phyloP scores from a whole-genome alignment of 2,888 invertebrate genomes.

The Nymphalis urticae region DNA sequence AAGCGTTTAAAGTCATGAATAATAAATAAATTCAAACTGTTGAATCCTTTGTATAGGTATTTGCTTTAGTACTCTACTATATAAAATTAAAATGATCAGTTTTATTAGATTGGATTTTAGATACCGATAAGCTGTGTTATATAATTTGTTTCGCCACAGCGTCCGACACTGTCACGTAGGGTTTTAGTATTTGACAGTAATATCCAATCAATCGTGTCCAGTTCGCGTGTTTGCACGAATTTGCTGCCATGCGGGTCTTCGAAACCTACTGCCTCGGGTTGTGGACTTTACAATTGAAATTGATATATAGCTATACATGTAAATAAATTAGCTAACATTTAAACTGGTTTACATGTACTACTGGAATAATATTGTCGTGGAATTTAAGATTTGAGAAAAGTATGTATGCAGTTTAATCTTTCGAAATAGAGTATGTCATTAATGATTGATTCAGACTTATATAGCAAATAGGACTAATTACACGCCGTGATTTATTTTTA shows the following conservation, averaged over 20 bases:
- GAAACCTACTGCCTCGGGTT: conserved; percentile 7
- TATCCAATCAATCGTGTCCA: conserved; percentile 14
- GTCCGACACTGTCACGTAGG: neutral
- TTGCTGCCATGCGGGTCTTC: conserved; percentile 21
- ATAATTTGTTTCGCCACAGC: neutral
- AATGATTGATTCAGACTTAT: neutral
- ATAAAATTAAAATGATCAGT: no score
- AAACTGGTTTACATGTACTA: conserved; percentile 11
- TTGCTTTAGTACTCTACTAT: no score
- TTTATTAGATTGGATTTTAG: no score
- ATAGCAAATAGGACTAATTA: no score
- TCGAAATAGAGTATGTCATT: conserved; percentile 1
- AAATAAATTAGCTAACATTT: conserved; percentile 5
- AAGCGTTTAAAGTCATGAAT: no score
- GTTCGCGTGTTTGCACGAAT: conserved; percentile 18
- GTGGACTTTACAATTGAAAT: conserved; percentile 25
- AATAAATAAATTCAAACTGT: no score
- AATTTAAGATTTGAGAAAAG: conserved; percentile 27
- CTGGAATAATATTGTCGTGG: conserved; percentile 20
- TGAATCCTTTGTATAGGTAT: no score
- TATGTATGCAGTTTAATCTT: conserved; percentile 10
- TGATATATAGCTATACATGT: conserved; percentile 12
- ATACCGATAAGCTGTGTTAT: neutral
- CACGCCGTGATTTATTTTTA: no score
- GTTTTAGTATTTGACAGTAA: conserved; percentile 9